phyloP scores from a whole-genome alignment of 2,113 vertebrate genomes.

The Macquaria ambigua region DNA sequence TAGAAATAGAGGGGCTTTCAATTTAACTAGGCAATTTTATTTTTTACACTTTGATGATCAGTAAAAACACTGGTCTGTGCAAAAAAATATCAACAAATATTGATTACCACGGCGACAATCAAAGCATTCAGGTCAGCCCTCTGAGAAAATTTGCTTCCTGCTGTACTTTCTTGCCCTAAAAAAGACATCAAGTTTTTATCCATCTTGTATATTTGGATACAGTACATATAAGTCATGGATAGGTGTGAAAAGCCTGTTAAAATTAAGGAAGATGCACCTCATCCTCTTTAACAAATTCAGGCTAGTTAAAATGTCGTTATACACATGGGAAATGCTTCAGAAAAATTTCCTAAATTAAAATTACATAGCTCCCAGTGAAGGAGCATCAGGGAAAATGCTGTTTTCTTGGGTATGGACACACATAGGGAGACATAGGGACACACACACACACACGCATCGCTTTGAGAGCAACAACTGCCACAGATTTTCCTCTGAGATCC shows the following conservation, averaged over 20 bases:
- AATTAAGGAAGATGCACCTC: neutral
- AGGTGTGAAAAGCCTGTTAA: neutral
- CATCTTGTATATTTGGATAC: neutral
- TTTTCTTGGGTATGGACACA: constrained; percentile 18
- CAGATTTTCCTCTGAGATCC: constrained; percentile 55
- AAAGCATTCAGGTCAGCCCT: neutral
- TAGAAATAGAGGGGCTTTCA: constrained; percentile 33
- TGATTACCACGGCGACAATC: constrained; percentile 16
- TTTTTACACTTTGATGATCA: constrained; percentile 14
- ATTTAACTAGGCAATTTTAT: constrained; percentile 17
- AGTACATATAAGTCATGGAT: neutral
- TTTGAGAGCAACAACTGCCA: constrained; percentile 52
- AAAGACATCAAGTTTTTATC: neutral
- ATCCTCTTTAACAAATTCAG: neutral
- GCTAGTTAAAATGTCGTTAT: constrained; percentile 1
- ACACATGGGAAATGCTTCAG: neutral
- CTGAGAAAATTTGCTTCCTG: neutral
- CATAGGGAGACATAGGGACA: neutral
- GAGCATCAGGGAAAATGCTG: constrained; percentile 3
- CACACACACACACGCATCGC: neutral
- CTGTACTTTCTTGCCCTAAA: no score
- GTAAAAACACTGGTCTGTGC: constrained; percentile 17
- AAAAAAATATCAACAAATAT: constrained; percentile 1
- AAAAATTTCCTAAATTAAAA: constrained; percentile 15
- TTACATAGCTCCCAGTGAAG: constrained; percentile 5